These are phyloP conservation scores for Noctilio leporinus DNA, from an alignment of 2,113 vertebrate genomes.

Conservation along the genomic window DNA sequence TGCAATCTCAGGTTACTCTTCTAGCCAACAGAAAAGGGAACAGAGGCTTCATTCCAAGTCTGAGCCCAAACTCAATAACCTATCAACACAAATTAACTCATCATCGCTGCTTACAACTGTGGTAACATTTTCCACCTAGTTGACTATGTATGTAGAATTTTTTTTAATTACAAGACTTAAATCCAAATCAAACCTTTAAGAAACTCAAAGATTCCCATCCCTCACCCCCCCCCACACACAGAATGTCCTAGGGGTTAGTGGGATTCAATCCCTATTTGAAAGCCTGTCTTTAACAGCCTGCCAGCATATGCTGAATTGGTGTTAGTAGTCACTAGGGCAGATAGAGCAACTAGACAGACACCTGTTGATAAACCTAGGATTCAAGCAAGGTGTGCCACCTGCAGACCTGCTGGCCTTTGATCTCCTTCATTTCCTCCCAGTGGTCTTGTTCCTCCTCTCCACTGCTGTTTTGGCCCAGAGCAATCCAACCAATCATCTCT, in stretches of 20 bases:
- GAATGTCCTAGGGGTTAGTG: neutral
- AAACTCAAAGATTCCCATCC: neutral
- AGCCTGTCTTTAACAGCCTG: neutral
- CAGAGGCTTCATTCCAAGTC: neutral
- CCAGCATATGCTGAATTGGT: neutral
- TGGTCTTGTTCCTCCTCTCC: conserved; percentile 90
- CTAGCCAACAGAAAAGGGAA: neutral
- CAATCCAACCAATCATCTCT: conserved; percentile 97
- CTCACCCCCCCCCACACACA: neutral
- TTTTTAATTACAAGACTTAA: neutral
- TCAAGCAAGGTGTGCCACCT: conserved; percentile 93
- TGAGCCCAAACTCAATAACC: neutral
- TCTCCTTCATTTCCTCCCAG: conserved; percentile 95
- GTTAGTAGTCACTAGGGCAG: neutral
- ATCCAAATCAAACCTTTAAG: neutral
- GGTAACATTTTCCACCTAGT: neutral
- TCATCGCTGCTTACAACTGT: neutral
- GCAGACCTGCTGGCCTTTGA: conserved; percentile 87
- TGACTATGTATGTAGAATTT: neutral
- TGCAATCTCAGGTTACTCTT: conserved; percentile 1
- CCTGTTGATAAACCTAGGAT: conserved; percentile 75
- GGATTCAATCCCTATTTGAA: neutral
- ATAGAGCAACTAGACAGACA: neutral
- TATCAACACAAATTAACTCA: conserved; percentile 35
- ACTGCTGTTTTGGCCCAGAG: conserved; percentile 93